These are phyloP conservation scores for Clostera curtula DNA, from an alignment of 2,888 invertebrate genomes.

Conservation along the genomic window DNA sequence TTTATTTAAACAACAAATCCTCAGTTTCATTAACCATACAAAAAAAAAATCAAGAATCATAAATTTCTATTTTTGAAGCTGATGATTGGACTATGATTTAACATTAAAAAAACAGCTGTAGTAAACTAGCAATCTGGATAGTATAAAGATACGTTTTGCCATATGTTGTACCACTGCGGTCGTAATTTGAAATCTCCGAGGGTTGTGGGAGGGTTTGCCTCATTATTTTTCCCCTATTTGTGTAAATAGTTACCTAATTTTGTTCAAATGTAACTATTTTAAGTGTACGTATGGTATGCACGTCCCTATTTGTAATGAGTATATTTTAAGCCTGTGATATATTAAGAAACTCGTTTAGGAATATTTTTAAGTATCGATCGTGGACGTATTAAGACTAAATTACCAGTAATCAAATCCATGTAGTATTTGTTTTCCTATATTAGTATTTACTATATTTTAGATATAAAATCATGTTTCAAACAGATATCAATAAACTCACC, in stretches of 20 bases:
- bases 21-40: too few relatives aligned
- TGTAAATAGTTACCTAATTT: slow-evolving; percentile 74
- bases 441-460: too few relatives aligned
- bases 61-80: too few relatives aligned
- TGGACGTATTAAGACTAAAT: slow-evolving; percentile 38
- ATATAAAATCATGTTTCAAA: too few relatives aligned
- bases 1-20: too few relatives aligned
- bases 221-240: slow-evolving; percentile 73
- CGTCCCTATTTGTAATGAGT: slow-evolving; percentile 67
- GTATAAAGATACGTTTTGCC: slow-evolving; percentile 47
- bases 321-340: slow-evolving; percentile 75
- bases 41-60: too few relatives aligned
- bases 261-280: slow-evolving; percentile 57
- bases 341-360: slow-evolving; percentile 63
- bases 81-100: too few relatives aligned
- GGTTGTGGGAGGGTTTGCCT: slow-evolving; percentile 73
- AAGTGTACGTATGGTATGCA: slow-evolving; percentile 70
- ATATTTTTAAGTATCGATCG: slow-evolving; percentile 50
- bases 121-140: slow-evolving; percentile 47
- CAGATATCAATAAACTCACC: too few relatives aligned
- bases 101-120: slow-evolving; percentile 35
- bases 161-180: slow-evolving; percentile 40
- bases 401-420: slow-evolving; percentile 16
- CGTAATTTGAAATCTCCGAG: slow-evolving; percentile 70
- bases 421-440: slow-evolving; percentile 16